Percentiles rank a stretch among this genome's conserved stretches.
Evolutionary conservation across 2,797 vertebrate species (phyloP).

Genomic region (Synanceia verrucosa): DNA sequence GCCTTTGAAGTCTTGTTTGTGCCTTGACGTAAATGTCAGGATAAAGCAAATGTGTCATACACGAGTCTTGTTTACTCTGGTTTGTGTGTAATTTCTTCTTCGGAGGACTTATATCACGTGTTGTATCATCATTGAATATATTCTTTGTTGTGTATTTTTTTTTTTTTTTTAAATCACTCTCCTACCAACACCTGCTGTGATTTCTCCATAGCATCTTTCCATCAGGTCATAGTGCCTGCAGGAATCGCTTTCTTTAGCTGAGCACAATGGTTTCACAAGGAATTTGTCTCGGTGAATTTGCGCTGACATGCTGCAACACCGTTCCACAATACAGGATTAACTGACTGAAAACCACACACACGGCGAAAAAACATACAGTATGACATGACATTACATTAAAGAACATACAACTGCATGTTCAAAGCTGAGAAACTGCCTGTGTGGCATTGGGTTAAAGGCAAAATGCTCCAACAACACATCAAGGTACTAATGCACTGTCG

Average conservation of each 20-base stretch:
- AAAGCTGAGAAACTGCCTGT: not conserved
- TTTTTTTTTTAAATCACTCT: not conserved
- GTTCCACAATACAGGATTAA: conserved; percentile 63
- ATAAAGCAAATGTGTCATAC: not conserved
- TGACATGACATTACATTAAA: conserved; percentile 8
- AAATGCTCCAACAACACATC: not conserved
- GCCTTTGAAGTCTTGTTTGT: conserved; percentile 8
- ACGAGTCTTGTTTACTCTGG: not conserved
- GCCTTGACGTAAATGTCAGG: conserved; percentile 21
- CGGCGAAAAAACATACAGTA: conserved; percentile 20
- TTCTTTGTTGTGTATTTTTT: not conserved
- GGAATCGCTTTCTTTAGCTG: conserved; percentile 27
- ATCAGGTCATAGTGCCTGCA: conserved; percentile 14
- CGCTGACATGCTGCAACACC: conserved; percentile 42
- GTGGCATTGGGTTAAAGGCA: not conserved
- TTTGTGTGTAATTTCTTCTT: conserved; percentile 3
- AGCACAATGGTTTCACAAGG: conserved; percentile 47
- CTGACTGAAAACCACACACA: conserved; percentile 18
- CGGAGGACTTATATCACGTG: not conserved
- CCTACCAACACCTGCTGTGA: not conserved
- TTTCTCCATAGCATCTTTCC: conserved; percentile 31
- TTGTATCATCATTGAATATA: conserved; percentile 7
- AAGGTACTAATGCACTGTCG: not conserved
- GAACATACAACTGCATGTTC: not conserved
- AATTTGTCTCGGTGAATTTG: conserved; percentile 65